A percentile compares a stretch with the other conserved stretches of the same genome.
Evolutionary conservation across 2,888 invertebrate genomes (phyloP).

Genomic region (Diarsia brunnea): DNA sequence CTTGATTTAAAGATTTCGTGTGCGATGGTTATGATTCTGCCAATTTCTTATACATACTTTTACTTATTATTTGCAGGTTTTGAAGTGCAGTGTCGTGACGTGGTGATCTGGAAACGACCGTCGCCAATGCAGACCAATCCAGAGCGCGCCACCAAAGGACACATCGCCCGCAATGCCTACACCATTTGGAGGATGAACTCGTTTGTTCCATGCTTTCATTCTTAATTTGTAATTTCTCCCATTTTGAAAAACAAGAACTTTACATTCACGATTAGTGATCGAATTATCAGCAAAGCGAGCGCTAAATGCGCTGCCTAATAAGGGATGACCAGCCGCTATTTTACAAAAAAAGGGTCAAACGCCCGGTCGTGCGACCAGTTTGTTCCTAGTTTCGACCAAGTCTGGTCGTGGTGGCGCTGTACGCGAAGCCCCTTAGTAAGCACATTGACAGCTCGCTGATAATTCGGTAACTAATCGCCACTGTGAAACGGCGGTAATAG

Average conservation of each 20-base stretch:
- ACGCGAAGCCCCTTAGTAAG: background rate
- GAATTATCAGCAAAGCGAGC: too few relatives aligned
- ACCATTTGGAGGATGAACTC: slow-evolving; percentile 73
- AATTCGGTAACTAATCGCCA: background rate
- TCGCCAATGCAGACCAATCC: slow-evolving; percentile 45
- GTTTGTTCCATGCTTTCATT: slow-evolving; percentile 60
- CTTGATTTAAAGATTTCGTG: background rate
- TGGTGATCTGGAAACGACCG: slow-evolving; percentile 71
- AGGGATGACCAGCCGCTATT: background rate
- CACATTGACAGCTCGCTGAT: background rate
- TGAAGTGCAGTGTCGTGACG: slow-evolving; percentile 75
- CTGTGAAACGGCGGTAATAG: background rate
- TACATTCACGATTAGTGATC: too few relatives aligned
- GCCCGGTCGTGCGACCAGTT: background rate
- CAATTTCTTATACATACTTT: background rate
- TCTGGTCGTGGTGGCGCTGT: background rate
- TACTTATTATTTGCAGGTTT: slow-evolving; percentile 63
- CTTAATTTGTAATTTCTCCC: background rate
- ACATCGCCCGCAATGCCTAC: slow-evolving; percentile 70
- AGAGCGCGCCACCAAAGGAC: slow-evolving; percentile 68
- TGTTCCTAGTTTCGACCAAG: background rate
- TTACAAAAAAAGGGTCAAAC: background rate
- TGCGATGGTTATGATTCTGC: background rate
- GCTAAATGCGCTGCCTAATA: too few relatives aligned
- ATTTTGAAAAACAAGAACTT: slow-evolving; percentile 2